Evolutionary conservation across 2,888 invertebrate genomes (phyloP).

Genomic region (Timandra comae): DNA sequence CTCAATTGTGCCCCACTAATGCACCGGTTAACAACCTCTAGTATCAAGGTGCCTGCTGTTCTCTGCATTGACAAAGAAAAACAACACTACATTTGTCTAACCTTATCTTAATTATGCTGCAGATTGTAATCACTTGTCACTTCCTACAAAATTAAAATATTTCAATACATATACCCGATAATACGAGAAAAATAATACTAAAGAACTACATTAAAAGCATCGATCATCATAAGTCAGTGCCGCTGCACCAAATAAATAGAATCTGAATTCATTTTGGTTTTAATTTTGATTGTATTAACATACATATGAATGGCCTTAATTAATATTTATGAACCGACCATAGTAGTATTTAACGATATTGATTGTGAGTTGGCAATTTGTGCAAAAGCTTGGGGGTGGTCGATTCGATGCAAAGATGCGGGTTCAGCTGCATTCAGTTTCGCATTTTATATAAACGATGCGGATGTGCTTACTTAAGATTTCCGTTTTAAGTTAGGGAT

Average conservation of each 20-base stretch:
- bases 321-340: no score
- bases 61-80: conserved; percentile 54
- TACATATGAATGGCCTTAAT: no score
- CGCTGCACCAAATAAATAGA: no score
- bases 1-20: conserved; percentile 74
- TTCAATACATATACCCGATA: no score
- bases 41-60: conserved; percentile 70
- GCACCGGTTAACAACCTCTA: conserved; percentile 76
- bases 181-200: no score
- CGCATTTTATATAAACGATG: conserved; percentile 34
- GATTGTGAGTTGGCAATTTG: conserved; percentile 25
- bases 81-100: conserved; percentile 40
- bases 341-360: conserved; percentile 13
- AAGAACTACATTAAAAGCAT: no score
- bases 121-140: no score
- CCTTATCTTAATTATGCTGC: no score
- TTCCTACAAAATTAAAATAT: no score
- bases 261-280: no score
- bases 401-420: conserved; percentile 62
- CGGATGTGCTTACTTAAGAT: conserved; percentile 51
- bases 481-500: conserved; percentile 16
- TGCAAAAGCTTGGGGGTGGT: conserved; percentile 57
- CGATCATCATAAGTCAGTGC: no score
- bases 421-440: conserved; percentile 63
- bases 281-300: no score